phyloP scores from a whole-genome alignment of 1,140 invertebrate genomes.

The Cyclina sinensis region DNA sequence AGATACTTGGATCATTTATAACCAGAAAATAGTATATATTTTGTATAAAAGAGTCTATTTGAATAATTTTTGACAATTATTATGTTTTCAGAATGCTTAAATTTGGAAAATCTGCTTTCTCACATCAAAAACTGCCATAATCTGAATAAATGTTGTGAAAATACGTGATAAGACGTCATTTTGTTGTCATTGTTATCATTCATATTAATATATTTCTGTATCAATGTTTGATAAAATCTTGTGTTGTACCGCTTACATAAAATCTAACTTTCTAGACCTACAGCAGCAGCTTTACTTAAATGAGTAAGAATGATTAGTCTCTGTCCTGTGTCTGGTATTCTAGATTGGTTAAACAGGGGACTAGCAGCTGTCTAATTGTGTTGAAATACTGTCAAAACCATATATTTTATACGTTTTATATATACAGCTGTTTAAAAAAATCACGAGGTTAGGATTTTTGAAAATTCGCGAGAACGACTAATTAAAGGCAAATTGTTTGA shows the following conservation, averaged over 20 bases:
- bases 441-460: no score
- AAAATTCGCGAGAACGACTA: no score
- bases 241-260: background rate
- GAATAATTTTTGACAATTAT: slow-evolving; percentile 29
- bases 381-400: no score
- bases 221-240: background rate
- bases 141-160: background rate
- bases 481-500: no score
- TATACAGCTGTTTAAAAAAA: no score
- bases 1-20: background rate
- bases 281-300: background rate
- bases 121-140: slow-evolving; percentile 17
- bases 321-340: background rate
- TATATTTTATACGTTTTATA: no score
- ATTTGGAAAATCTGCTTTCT: slow-evolving; percentile 20
- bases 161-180: background rate
- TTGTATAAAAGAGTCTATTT: slow-evolving; percentile 53
- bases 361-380: no score
- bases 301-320: no score
- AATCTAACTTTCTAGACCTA: no score
- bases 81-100: slow-evolving; percentile 27
- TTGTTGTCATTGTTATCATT: background rate
- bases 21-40: slow-evolving; percentile 48
- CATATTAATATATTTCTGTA: background rate
- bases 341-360: no score